phyloP scores from a whole-genome alignment of 2,888 invertebrate genomes.

The Tigriopus californicus region DNA sequence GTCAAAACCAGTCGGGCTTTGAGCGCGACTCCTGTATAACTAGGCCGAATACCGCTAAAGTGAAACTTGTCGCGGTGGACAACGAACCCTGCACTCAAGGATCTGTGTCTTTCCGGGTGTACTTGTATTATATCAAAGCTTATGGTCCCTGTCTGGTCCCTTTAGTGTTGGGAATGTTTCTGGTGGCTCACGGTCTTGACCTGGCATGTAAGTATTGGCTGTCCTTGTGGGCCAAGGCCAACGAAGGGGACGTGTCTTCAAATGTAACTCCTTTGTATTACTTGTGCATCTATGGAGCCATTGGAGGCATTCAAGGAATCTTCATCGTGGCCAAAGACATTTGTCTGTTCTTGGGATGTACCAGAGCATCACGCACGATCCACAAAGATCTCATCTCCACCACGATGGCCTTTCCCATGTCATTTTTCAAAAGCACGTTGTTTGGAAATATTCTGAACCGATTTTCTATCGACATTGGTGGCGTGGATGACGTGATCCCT shows the following conservation, averaged over 20 bases:
- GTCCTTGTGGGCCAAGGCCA: constrained; percentile 6
- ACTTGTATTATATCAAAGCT: constrained; percentile 18
- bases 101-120: constrained; percentile 61
- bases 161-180: neutral
- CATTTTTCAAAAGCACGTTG: constrained; percentile 30
- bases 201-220: constrained; percentile 5
- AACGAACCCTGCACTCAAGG: constrained; percentile 24
- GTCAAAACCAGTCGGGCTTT: no score
- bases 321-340: neutral
- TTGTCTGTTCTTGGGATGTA: neutral
- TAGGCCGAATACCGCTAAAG: no score
- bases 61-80: neutral
- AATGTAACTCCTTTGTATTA: constrained; percentile 34
- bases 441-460: constrained; percentile 29
- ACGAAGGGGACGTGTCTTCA: neutral
- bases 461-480: constrained; percentile 24
- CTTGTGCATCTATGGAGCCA: constrained; percentile 66
- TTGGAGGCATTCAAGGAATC: constrained; percentile 36
- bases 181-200: neutral
- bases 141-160: neutral
- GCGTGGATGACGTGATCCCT: constrained; percentile 18
- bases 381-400: constrained; percentile 14
- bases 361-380: constrained; percentile 1
- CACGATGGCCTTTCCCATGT: constrained; percentile 17
- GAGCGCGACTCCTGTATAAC: neutral